Conservation (phyloP, 2,797 vertebrate species). For the Chelon labrosus region DNA sequence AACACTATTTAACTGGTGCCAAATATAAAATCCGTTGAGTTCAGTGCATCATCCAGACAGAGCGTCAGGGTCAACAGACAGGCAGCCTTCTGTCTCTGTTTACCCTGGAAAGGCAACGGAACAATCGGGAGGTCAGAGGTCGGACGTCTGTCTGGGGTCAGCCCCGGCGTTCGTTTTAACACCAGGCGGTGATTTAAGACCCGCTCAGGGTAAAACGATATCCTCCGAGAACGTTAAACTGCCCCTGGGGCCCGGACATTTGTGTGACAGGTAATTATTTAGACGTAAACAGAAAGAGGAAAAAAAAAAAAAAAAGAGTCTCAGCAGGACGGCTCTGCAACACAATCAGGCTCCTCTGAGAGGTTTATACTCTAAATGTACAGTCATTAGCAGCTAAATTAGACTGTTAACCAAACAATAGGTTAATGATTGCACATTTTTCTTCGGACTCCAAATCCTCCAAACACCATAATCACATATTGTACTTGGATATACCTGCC, state of each 20-base stretch:
- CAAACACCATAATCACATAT: slow-evolving; percentile 25
- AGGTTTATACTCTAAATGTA: slow-evolving; percentile 28
- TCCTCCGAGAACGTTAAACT: slow-evolving; percentile 52
- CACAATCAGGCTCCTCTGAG: slow-evolving; percentile 36
- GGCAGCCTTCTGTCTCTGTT: slow-evolving; percentile 64
- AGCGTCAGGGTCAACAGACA: slow-evolving; percentile 47
- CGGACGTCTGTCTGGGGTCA: slow-evolving; percentile 72
- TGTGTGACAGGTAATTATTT: slow-evolving; percentile 62
- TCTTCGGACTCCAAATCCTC: slow-evolving; percentile 15
- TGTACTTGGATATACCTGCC: slow-evolving; percentile 1
- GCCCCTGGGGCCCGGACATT: slow-evolving; percentile 49
- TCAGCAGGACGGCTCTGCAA: slow-evolving; percentile 23
- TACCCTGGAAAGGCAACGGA: slow-evolving; percentile 54
- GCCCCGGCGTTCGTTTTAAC: slow-evolving; percentile 60
- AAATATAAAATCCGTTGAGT: not conserved
- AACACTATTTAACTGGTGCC: no score
- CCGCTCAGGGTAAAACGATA: slow-evolving; percentile 62
- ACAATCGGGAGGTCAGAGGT: slow-evolving; percentile 72
- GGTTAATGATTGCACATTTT: slow-evolving; percentile 60
- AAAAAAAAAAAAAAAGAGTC: not conserved
- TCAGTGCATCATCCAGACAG: slow-evolving; percentile 13
- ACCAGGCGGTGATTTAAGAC: slow-evolving; percentile 63
- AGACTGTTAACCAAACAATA: slow-evolving; percentile 57
- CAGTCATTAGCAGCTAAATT: slow-evolving; percentile 49
- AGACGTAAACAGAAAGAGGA: slow-evolving; percentile 46